A percentile compares a stretch with the other conserved stretches of the same genome.
These are phyloP conservation scores for Podocnemis expansa DNA, from an alignment of 2,113 vertebrate genomes.

Conservation along the genomic window DNA sequence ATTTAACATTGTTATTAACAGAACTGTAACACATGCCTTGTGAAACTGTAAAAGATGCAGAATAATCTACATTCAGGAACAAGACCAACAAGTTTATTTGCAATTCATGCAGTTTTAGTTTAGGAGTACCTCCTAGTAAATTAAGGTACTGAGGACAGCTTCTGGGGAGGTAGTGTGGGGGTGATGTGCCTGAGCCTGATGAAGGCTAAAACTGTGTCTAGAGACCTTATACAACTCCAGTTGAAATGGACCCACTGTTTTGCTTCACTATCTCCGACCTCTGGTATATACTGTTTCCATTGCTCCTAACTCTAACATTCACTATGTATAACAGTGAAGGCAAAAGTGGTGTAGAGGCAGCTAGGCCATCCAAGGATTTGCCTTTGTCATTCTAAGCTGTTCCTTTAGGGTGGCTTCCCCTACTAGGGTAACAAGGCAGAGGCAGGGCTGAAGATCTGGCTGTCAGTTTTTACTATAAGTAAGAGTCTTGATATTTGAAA, in stretches of 20 bases:
- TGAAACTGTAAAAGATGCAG: not conserved
- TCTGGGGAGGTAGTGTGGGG: not conserved
- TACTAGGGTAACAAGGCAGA: not conserved
- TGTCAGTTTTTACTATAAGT: not conserved
- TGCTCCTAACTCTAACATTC: not conserved
- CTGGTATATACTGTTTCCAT: not conserved
- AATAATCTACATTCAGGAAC: not conserved
- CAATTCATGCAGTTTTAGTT: not conserved
- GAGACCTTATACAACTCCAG: not conserved
- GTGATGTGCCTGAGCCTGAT: not conserved
- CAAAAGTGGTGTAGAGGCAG: not conserved
- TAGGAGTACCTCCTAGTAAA: not conserved
- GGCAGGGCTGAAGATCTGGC: not conserved
- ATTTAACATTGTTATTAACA: too few relatives aligned
- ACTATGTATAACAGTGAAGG: not conserved
- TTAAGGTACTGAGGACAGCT: not conserved
- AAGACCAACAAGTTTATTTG: not conserved
- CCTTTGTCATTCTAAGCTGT: not conserved
- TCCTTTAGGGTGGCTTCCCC: not conserved
- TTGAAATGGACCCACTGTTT: not conserved
- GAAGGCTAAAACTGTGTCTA: not conserved
- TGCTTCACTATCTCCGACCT: not conserved
- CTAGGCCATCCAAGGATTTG: not conserved
- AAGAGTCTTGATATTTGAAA: slow-evolving; percentile 11
- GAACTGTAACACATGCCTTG: not conserved